These are phyloP conservation scores for Ashinkailepas kermadecensis DNA, from an alignment of 2,888 invertebrate species.

Conservation along the genomic window DNA sequence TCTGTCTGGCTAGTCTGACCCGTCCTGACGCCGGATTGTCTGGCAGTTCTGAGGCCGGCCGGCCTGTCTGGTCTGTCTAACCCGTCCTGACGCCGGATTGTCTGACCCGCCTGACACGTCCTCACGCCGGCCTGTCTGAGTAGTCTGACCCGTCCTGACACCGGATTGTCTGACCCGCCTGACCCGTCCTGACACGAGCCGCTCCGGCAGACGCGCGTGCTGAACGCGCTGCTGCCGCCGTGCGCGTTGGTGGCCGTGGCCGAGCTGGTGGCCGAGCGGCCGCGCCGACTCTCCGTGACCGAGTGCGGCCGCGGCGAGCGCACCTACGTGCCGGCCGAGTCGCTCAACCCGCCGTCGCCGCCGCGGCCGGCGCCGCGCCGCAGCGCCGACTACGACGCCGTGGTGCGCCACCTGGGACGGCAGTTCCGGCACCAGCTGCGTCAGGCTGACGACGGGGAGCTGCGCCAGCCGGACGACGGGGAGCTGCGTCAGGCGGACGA, in stretches of 20 bases:
- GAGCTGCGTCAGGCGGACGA: too few species aligned
- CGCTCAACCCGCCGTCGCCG: background rate
- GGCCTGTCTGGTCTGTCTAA: too few species aligned
- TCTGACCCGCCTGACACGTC: too few species aligned
- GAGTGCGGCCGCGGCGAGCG: background rate
- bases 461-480: too few species aligned
- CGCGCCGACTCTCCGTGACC: background rate
- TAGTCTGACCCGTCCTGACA: background rate
- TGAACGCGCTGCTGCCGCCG: constrained; percentile 16
- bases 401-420: too few species aligned
- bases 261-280: background rate
- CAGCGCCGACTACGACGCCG: too few species aligned
- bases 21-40: too few species aligned
- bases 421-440: too few species aligned
- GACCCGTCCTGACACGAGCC: background rate
- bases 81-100: background rate
- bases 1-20: too few species aligned
- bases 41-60: too few species aligned
- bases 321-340: constrained; percentile 3
- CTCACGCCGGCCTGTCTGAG: too few species aligned
- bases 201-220: background rate
- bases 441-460: too few species aligned
- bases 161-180: background rate
- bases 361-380: background rate
- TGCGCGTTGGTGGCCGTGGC: constrained; percentile 13